Conservation (phyloP, 2,113 vertebrate genomes). For the Talpa occidentalis region DNA sequence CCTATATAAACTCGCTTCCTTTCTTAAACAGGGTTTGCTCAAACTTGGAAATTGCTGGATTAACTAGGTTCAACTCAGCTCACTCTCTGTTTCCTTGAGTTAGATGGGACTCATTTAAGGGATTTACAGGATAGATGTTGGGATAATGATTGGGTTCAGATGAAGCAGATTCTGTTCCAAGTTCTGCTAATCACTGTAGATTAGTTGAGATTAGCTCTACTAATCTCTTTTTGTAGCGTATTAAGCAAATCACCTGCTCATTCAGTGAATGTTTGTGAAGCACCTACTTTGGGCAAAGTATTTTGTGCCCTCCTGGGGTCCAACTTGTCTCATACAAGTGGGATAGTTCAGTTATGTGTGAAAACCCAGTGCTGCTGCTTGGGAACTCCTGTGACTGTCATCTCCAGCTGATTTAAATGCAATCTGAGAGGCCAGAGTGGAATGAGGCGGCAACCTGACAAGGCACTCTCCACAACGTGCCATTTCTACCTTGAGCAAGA, state of each 20-base stretch:
- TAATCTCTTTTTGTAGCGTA: too few relatives aligned
- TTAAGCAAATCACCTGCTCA: background rate
- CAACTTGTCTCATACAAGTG: background rate
- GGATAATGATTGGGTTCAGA: background rate
- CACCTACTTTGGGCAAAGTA: background rate
- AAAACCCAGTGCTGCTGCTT: background rate
- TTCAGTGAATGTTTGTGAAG: background rate
- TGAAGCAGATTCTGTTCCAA: background rate
- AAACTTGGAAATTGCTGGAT: slow-evolving; percentile 8
- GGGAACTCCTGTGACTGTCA: background rate
- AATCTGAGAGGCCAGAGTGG: background rate
- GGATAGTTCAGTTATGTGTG: background rate
- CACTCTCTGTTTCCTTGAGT: slow-evolving; percentile 1
- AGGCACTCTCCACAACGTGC: background rate
- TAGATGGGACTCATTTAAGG: background rate
- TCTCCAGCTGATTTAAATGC: background rate
- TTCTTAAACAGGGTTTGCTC: too few relatives aligned
- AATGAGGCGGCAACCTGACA: background rate
- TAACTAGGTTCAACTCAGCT: background rate
- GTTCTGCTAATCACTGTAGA: background rate
- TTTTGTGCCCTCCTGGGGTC: background rate
- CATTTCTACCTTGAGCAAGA: background rate
- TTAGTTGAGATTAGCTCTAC: too few relatives aligned
- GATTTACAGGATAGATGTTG: background rate
- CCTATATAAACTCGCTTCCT: too few relatives aligned